phyloP scores from a whole-genome alignment of 2,888 invertebrate species.

The Boloria selene region DNA sequence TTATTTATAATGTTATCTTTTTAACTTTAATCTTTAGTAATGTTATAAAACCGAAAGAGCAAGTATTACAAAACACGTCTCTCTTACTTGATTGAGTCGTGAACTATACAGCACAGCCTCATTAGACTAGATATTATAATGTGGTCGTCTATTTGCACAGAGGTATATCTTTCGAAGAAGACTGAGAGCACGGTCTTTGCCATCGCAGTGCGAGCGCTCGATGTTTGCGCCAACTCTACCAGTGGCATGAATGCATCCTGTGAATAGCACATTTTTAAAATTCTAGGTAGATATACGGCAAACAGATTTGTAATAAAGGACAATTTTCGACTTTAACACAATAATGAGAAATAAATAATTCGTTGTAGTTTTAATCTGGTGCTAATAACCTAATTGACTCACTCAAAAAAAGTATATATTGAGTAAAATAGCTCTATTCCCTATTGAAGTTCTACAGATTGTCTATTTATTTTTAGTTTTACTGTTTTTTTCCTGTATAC shows the following conservation, averaged over 20 bases:
- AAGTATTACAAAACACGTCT: no score
- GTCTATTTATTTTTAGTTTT: no score
- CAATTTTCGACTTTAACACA: not conserved
- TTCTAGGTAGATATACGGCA: no score
- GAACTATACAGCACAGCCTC: conserved; percentile 93
- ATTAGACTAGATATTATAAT: conserved; percentile 94
- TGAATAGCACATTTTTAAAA: not conserved
- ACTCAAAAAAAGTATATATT: no score
- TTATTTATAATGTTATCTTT: no score
- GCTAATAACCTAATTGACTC: no score
- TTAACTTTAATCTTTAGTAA: no score
- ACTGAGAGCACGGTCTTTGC: conserved; percentile 91
- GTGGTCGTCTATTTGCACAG: conserved; percentile 87
- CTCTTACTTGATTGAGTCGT: conserved; percentile 94
- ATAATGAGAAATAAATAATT: not conserved
- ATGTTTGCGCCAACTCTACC: conserved; percentile 94
- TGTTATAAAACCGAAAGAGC: no score
- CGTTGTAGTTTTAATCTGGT: no score
- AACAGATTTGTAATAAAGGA: not conserved
- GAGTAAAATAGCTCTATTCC: no score
- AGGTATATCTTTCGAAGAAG: conserved; percentile 74
- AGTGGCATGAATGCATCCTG: conserved; percentile 95
- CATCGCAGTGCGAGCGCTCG: conserved; percentile 90
- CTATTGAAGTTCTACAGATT: no score
- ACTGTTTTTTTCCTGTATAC: no score